A percentile compares a stretch with the other conserved stretches of the same genome.
phyloP scores from a whole-genome alignment of 1,140 invertebrate genomes.

The Penaeus indicus region DNA sequence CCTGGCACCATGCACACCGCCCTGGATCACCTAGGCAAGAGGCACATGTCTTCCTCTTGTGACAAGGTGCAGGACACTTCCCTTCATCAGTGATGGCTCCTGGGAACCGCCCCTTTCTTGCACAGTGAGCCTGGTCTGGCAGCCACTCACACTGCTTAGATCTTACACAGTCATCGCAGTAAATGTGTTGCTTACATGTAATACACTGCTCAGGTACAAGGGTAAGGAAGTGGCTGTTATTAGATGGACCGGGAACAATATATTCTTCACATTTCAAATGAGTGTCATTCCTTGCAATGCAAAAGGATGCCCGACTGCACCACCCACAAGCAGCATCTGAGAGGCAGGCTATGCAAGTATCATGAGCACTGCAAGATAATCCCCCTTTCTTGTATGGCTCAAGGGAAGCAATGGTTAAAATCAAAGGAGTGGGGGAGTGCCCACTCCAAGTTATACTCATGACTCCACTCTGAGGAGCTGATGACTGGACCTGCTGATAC shows the following conservation, averaged over 20 bases:
- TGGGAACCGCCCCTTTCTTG: conserved; percentile 80
- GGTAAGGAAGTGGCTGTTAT: conserved; percentile 78
- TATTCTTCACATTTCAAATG: conserved; percentile 7
- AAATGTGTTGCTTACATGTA: conserved; percentile 89
- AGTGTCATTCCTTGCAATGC: conserved; percentile 62
- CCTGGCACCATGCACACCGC: conserved; percentile 95
- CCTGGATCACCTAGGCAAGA: conserved; percentile 87
- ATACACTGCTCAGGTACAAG: conserved; percentile 85
- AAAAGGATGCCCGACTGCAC: conserved; percentile 71
- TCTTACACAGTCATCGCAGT: conserved; percentile 82
- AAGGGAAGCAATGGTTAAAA: conserved; percentile 79
- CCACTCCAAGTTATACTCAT: conserved; percentile 60
- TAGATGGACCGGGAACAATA: background rate
- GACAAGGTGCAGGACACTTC: conserved; percentile 82
- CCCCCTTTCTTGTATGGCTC: conserved; percentile 84
- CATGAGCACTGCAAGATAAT: conserved; percentile 80
- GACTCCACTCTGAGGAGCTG: conserved; percentile 19
- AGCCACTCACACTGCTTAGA: conserved; percentile 87
- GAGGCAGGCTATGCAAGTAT: conserved; percentile 88
- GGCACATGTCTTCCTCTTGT: conserved; percentile 81
- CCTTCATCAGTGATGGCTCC: conserved; percentile 75
- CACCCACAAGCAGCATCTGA: conserved; percentile 76
- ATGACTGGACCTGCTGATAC: background rate
- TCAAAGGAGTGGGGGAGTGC: background rate
- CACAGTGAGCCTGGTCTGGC: conserved; percentile 85